phyloP scores from a whole-genome alignment of 2,888 invertebrate genomes.

The Anthrax anthrax region DNA sequence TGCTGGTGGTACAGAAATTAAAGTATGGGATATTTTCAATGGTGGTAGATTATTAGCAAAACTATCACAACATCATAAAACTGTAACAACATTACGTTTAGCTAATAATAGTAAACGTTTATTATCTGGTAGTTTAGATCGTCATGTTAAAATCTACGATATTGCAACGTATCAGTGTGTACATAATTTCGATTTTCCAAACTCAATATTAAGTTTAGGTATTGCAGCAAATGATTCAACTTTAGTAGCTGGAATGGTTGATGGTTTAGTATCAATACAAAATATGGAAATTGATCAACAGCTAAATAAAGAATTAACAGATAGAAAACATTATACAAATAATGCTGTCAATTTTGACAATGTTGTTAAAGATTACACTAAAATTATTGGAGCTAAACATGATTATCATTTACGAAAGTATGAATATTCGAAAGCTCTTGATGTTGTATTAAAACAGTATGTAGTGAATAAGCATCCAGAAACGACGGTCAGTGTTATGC shows the following conservation, averaged over 20 bases:
- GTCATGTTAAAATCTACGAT: constrained; percentile 88
- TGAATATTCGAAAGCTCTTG: constrained; percentile 67
- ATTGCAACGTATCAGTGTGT: constrained; percentile 71
- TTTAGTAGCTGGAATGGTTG: constrained; percentile 81
- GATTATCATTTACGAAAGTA: constrained; percentile 65
- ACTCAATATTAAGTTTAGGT: constrained; percentile 77
- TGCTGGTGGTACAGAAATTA: constrained; percentile 80
- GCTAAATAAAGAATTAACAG: constrained; percentile 5
- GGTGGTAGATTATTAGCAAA: constrained; percentile 73
- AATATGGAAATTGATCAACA: constrained; percentile 51
- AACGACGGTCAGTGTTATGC: constrained; percentile 62
- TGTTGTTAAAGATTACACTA: constrained; percentile 34
- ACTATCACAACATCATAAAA: constrained; percentile 89
- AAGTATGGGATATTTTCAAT: constrained; percentile 85
- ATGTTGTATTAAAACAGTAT: constrained; percentile 47
- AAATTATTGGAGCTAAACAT: constrained; percentile 29
- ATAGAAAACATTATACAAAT: not conserved
- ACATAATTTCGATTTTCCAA: constrained; percentile 80
- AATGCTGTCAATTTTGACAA: constrained; percentile 35
- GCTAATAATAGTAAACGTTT: constrained; percentile 70
- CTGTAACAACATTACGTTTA: constrained; percentile 73
- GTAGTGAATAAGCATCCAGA: constrained; percentile 55
- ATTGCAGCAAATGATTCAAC: constrained; percentile 63
- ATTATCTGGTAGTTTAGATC: constrained; percentile 80
- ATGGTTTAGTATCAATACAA: constrained; percentile 79